phyloP scores from a whole-genome alignment of 2,888 invertebrate genomes.

The Lordiphosa fenestrarum region DNA sequence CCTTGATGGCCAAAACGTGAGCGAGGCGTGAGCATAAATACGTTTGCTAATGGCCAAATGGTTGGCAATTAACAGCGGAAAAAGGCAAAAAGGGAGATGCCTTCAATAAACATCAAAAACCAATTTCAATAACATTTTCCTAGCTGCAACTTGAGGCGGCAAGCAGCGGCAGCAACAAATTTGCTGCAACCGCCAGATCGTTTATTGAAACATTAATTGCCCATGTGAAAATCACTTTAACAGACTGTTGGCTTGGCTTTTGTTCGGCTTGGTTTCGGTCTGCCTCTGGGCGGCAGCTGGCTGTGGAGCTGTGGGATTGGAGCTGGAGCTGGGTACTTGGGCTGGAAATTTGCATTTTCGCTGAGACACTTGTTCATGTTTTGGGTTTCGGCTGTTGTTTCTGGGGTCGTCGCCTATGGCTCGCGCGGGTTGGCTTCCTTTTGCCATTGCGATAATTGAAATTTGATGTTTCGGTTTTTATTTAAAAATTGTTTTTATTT shows the following conservation, averaged over 20 bases:
- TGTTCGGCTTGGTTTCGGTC: slow-evolving; percentile 8
- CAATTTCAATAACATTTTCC: slow-evolving; percentile 75
- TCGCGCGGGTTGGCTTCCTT: slow-evolving; percentile 36
- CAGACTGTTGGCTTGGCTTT: slow-evolving; percentile 33
- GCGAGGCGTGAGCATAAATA: slow-evolving; percentile 71
- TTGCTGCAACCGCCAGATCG: slow-evolving; percentile 62
- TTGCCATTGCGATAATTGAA: slow-evolving; percentile 74
- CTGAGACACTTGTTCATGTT: slow-evolving; percentile 51
- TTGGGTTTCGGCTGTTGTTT: slow-evolving; percentile 8
- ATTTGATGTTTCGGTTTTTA: slow-evolving; percentile 63
- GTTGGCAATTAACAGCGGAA: slow-evolving; percentile 58
- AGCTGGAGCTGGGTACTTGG: slow-evolving; percentile 4
- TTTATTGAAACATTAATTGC: slow-evolving; percentile 79
- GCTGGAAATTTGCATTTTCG: slow-evolving; percentile 39
- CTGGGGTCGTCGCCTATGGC: slow-evolving; percentile 52
- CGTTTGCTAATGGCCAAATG: slow-evolving; percentile 71
- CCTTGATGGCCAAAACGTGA: slow-evolving; percentile 67
- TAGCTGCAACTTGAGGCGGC: slow-evolving; percentile 59
- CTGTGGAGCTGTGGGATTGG: not conserved
- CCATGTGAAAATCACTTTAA: slow-evolving; percentile 69
- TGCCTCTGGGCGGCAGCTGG: slow-evolving; percentile 1
- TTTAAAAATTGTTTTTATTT: too few species aligned
- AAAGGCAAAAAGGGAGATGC: slow-evolving; percentile 15
- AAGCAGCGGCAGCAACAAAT: slow-evolving; percentile 50
- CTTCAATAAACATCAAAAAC: slow-evolving; percentile 69